A percentile compares a stretch with the other conserved stretches of the same genome.
Evolutionary conservation across 2,797 vertebrate species (phyloP).

Genomic region (Phataginus tricuspis): DNA sequence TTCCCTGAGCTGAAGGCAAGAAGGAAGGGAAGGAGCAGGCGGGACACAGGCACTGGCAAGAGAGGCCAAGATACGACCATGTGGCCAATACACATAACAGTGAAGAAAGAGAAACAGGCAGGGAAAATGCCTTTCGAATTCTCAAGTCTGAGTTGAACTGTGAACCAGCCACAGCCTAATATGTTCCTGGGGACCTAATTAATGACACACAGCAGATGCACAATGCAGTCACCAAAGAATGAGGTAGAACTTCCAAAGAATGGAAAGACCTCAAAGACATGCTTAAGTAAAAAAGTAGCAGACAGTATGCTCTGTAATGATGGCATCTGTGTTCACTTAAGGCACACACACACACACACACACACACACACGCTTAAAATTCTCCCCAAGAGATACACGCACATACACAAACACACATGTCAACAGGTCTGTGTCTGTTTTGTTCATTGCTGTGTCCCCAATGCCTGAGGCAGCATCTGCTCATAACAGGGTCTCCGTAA

Average conservation of each 20-base stretch:
- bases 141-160: neutral
- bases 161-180: neutral
- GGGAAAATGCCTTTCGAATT: neutral
- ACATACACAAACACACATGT: neutral
- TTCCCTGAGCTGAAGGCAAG: neutral
- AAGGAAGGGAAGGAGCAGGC: neutral
- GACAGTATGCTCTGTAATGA: neutral
- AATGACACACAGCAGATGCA: neutral
- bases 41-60: neutral
- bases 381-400: neutral
- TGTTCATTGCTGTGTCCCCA: too few species aligned
- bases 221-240: accelerated
- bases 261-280: neutral
- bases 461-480: too few species aligned
- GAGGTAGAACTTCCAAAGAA: neutral
- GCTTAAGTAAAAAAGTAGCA: neutral
- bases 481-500: too few species aligned
- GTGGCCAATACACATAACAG: neutral
- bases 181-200: neutral
- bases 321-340: neutral
- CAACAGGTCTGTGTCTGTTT: too few species aligned
- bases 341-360: neutral
- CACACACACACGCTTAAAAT: neutral
- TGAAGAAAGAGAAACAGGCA: neutral
- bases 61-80: neutral